A percentile compares a stretch with the other conserved stretches of the same genome.
Conservation (phyloP, 2,888 invertebrate genomes). For the Cremastinae sp. region DNA sequence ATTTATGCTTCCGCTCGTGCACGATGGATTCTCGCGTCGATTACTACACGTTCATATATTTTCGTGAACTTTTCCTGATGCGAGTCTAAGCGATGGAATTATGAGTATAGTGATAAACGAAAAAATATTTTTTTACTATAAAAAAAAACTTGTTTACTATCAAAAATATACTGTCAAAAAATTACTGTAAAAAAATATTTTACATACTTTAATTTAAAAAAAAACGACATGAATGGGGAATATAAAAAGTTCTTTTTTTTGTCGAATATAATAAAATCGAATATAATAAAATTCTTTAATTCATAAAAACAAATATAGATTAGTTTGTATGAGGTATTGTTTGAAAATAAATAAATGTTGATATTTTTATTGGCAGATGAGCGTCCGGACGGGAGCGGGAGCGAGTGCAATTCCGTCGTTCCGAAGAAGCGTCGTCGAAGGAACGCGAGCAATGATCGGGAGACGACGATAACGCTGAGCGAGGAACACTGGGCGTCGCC, state of each 20-base stretch:
- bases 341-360: neutral
- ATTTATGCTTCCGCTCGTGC: constrained; percentile 33
- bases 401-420: constrained; percentile 80
- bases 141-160: no score
- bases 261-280: no score
- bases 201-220: no score
- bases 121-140: no score
- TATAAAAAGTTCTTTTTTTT: no score
- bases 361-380: constrained; percentile 66
- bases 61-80: neutral
- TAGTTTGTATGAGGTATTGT: neutral
- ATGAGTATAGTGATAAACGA: no score
- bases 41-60: neutral
- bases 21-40: constrained; percentile 2
- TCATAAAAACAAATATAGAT: neutral
- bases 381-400: constrained; percentile 78
- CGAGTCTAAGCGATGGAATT: no score
- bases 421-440: constrained; percentile 79
- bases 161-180: no score
- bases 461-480: constrained; percentile 76
- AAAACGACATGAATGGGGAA: no score
- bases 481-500: constrained; percentile 81
- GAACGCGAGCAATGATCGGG: constrained; percentile 70
- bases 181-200: no score
- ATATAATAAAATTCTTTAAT: constrained; percentile 21